Conservation (phyloP, 2,113 vertebrate genomes). For the Salvator merianae region DNA sequence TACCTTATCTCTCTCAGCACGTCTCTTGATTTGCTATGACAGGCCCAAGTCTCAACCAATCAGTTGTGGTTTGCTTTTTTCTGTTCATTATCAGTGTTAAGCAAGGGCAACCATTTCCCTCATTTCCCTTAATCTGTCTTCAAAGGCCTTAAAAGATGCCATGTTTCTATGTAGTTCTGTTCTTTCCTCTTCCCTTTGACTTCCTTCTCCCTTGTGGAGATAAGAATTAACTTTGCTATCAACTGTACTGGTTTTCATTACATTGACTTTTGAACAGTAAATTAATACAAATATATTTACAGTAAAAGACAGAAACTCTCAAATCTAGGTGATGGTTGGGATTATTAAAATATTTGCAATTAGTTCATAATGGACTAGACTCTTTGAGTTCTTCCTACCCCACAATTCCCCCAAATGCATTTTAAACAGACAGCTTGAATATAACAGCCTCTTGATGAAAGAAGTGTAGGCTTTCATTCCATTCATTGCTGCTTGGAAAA, state of each 20-base stretch:
- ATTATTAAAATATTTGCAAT: not conserved
- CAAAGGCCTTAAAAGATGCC: not conserved
- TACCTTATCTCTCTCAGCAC: not conserved
- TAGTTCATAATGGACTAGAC: not conserved
- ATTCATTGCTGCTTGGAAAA: constrained; percentile 27
- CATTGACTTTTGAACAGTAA: not conserved
- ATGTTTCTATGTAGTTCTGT: not conserved
- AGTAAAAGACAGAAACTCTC: not conserved
- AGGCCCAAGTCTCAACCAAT: not conserved
- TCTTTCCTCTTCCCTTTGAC: not conserved
- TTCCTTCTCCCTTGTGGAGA: not conserved
- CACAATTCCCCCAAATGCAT: not conserved
- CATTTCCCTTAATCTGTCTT: not conserved
- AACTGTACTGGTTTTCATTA: not conserved
- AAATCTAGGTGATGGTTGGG: not conserved
- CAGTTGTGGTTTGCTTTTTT: not conserved
- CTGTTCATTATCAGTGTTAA: not conserved
- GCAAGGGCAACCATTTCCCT: not conserved
- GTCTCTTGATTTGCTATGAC: not conserved
- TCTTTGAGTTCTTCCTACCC: not conserved
- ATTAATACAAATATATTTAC: not conserved
- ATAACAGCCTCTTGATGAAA: not conserved
- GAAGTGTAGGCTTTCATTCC: not conserved
- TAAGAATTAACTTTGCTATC: not conserved
- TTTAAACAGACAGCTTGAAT: constrained; percentile 2